A percentile compares a stretch with the other conserved stretches of the same genome.
Conservation (phyloP, 2,797 vertebrate species). For the Schizothorax lantsangensis region DNA sequence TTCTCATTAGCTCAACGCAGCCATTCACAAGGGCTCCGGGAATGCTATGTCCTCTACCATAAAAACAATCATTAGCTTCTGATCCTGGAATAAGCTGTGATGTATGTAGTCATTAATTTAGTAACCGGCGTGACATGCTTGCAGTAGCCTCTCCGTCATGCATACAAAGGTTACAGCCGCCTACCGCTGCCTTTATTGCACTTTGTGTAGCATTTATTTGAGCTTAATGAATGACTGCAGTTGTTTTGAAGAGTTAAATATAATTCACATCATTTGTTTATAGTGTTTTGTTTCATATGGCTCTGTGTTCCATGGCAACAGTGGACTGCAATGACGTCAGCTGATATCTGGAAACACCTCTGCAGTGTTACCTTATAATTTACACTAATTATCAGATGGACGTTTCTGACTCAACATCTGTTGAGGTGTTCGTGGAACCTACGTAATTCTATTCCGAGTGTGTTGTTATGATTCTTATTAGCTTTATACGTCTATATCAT, state of each 20-base stretch:
- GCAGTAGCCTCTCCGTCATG: conserved; percentile 20
- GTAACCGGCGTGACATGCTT: conserved; percentile 30
- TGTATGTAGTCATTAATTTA: conserved; percentile 47
- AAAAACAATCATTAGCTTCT: conserved; percentile 46
- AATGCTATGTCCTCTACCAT: conserved; percentile 48
- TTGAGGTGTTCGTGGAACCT: conserved; percentile 32
- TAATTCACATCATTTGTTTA: conserved; percentile 40
- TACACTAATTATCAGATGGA: conserved; percentile 9
- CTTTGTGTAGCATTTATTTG: conserved; percentile 48
- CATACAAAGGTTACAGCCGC: conserved; percentile 38
- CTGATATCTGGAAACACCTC: conserved; percentile 39
- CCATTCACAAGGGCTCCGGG: conserved; percentile 46
- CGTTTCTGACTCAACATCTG: conserved; percentile 25
- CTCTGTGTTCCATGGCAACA: conserved; percentile 50
- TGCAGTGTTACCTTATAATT: conserved; percentile 36
- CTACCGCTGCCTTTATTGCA: conserved; percentile 22
- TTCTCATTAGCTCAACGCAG: conserved; percentile 41
- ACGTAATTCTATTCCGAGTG: conserved; percentile 33
- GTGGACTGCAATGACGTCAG: conserved; percentile 32
- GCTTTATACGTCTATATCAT: not conserved
- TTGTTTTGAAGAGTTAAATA: conserved; percentile 55
- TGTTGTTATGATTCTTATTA: conserved; percentile 27
- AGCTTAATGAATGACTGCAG: conserved; percentile 41
- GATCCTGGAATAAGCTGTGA: conserved; percentile 41
- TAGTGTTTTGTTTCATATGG: conserved; percentile 56